phyloP scores from a whole-genome alignment of 2,113 vertebrate species.

The Pyxicephalus adspersus region DNA sequence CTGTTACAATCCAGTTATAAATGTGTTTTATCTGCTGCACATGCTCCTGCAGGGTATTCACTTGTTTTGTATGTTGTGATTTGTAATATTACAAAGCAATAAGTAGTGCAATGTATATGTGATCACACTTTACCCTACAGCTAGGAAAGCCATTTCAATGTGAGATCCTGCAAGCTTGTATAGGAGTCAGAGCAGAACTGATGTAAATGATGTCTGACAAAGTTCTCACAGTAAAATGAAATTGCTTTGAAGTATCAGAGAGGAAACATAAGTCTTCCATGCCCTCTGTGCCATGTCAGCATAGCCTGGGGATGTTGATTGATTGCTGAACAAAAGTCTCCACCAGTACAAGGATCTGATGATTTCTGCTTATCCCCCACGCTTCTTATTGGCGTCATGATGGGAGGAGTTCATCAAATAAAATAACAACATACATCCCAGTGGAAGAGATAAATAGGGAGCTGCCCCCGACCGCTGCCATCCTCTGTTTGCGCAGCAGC shows the following conservation, averaged over 20 bases:
- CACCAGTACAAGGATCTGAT: constrained; percentile 34
- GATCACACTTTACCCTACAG: neutral
- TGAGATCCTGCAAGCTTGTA: neutral
- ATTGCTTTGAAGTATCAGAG: constrained; percentile 6
- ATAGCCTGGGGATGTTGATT: constrained; percentile 33
- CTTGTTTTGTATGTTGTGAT: too few relatives aligned
- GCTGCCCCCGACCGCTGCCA: neutral
- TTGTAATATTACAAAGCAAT: too few relatives aligned
- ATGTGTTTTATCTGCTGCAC: too few relatives aligned
- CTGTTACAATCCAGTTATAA: too few relatives aligned
- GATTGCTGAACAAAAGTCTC: constrained; percentile 30
- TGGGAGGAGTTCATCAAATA: constrained; percentile 36
- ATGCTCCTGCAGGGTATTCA: too few relatives aligned
- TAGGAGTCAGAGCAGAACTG: neutral
- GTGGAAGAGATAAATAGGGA: constrained; percentile 46
- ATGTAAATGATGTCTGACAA: constrained; percentile 3
- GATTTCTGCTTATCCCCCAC: constrained; percentile 37
- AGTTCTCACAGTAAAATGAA: constrained; percentile 2
- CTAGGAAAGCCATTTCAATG: neutral
- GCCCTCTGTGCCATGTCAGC: constrained; percentile 31
- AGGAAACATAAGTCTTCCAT: constrained; percentile 37
- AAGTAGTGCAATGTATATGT: neutral
- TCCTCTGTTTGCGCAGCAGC: neutral
- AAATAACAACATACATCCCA: constrained; percentile 25
- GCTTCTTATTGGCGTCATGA: constrained; percentile 43